Evolutionary conservation across 2,113 vertebrate species (phyloP), one percentile per base, ranked within the genome.

Genomic region (Entomyzon cyanotis): DNA sequence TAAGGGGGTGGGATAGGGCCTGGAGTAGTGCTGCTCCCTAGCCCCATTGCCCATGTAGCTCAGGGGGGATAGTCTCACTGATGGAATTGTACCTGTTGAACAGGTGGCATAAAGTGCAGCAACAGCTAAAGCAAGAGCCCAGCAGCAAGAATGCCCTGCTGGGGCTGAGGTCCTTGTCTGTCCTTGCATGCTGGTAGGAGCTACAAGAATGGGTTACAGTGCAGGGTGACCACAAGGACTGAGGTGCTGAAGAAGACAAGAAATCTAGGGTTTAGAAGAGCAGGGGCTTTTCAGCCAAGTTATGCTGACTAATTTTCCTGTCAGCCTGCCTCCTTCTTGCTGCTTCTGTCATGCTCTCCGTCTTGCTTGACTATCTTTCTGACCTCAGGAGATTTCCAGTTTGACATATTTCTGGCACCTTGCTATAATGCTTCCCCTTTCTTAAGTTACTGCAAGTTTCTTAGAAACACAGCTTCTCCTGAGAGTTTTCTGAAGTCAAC

Each of bases 1-100:
- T 0, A 3, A 21, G 56, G 30, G 56, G 11, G 19, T 23, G 22
- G 53, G 35, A 64, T 0, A 9, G 22, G 17, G 8, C 7, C 2
- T 0, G 0, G 10, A 15, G 68, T 8, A 31, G 9, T 5, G 5
- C 31, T 41, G 28, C 20, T 56, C 41, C 16, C 4, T 19, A 7
- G 10, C 21, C 8, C 5, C 4, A 18, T 35, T 19, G 14, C 22
- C 15, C 0, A 0, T 0, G 1, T 37, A 19, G 16, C 33, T 49
- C 5, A 0, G 16, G 25, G 44, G 27, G 39, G 39, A 44, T 33
- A 14, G 27, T 12, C 16, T 44, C 0, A 0, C 17, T 0, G 2
- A 14, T 71, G 37, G 28, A 37, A 12, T 41, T 30, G 17, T 25
- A 4, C 33, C 47, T 39, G 42, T 53, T 55, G 33, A 15, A 6